Percentiles rank a stretch among this genome's conserved stretches.
Evolutionary conservation across 1,140 invertebrate genomes (phyloP).

Genomic region (Drosophila funebris): DNA sequence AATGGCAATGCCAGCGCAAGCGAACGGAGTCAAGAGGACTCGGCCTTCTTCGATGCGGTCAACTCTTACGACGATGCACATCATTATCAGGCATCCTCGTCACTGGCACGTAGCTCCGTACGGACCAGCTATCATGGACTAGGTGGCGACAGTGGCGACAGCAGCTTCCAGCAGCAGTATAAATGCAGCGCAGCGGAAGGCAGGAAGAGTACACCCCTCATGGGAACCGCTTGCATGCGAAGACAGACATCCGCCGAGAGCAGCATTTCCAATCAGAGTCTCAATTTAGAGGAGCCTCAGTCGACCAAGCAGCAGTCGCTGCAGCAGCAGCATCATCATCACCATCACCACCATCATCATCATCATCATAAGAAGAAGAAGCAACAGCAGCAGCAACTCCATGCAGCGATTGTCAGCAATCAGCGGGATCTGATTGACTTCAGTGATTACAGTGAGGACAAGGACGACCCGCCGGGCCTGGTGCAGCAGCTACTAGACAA

Average conservation of each 20-base stretch:
- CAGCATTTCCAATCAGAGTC: conserved; percentile 82
- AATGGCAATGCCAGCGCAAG: conserved; percentile 67
- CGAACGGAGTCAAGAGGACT: conserved; percentile 79
- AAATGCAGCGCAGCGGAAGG: conserved; percentile 71
- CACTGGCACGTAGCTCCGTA: conserved; percentile 75
- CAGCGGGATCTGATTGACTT: conserved; percentile 77
- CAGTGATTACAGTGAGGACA: conserved; percentile 75
- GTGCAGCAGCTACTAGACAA: conserved; percentile 61
- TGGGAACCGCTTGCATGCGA: conserved; percentile 72
- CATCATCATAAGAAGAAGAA: conserved; percentile 61
- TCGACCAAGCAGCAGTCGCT: conserved; percentile 32
- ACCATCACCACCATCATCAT: conserved; percentile 55
- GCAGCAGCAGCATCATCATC: conserved; percentile 25
- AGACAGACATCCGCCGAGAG: conserved; percentile 82
- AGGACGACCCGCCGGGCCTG: conserved; percentile 46
- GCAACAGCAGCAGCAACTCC: conserved; percentile 41
- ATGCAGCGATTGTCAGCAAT: conserved; percentile 6
- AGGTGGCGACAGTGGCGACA: conserved; percentile 60
- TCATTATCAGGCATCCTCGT: conserved; percentile 66
- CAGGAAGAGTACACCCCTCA: conserved; percentile 66
- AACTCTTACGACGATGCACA: conserved; percentile 74
- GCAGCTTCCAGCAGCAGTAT: conserved; percentile 81
- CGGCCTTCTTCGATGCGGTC: conserved; percentile 75
- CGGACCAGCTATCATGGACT: conserved; percentile 75
- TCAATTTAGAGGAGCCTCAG: conserved; percentile 69